Conservation (phyloP, 2,113 vertebrate species). For the Zingel zingel region DNA sequence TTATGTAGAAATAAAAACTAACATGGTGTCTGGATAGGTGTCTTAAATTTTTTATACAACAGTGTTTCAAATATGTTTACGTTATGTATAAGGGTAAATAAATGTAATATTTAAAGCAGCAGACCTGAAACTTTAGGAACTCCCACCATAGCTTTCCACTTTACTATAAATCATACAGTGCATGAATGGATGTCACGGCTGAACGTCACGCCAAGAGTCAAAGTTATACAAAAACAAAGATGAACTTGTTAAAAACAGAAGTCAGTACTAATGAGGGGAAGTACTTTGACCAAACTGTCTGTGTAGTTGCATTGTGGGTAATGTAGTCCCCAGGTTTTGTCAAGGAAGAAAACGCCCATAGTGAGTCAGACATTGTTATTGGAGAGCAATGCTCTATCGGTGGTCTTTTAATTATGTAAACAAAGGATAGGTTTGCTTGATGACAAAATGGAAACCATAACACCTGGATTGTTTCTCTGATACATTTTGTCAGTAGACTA, state of each 20-base stretch:
- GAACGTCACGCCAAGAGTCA: background rate
- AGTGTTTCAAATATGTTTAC: background rate
- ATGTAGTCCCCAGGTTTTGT: background rate
- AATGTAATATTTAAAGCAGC: background rate
- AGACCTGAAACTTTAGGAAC: background rate
- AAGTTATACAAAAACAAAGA: background rate
- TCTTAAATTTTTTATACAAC: background rate
- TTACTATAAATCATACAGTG: background rate
- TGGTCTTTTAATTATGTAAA: conserved; percentile 6
- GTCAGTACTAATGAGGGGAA: background rate
- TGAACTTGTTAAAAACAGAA: background rate
- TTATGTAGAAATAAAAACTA: conserved; percentile 22
- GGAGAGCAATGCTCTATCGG: background rate
- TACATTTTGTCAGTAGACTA: conserved; percentile 65
- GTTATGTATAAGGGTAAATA: background rate
- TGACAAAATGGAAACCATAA: conserved; percentile 16
- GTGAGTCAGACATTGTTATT: background rate
- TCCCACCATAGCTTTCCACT: background rate
- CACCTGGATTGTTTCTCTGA: conserved; percentile 30
- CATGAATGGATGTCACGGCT: background rate
- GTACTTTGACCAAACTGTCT: too few species aligned
- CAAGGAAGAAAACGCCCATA: background rate
- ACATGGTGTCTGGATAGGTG: background rate
- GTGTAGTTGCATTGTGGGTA: conserved; percentile 5
- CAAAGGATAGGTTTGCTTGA: background rate